A percentile compares a stretch with the other conserved stretches of the same genome.
Evolutionary conservation across 2,797 vertebrate species (phyloP).

Genomic region (Capromys pilorides): DNA sequence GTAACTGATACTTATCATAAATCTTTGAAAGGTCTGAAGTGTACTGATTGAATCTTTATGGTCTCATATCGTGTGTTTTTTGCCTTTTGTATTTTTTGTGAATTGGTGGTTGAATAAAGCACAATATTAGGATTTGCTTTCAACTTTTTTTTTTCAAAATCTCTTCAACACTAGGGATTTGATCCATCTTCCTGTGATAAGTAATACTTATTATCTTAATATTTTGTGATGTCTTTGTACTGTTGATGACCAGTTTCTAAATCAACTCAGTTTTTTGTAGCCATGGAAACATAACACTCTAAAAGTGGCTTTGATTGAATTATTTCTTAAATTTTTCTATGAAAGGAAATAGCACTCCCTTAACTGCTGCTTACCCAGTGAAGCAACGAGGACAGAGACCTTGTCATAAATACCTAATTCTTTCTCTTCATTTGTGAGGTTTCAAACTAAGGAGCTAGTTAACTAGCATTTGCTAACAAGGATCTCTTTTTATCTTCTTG

Average conservation of each 20-base stretch:
- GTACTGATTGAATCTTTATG: background rate
- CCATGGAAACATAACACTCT: background rate
- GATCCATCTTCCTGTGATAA: background rate
- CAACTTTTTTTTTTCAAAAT: background rate
- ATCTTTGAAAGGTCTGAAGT: background rate
- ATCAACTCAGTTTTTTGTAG: background rate
- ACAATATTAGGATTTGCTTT: background rate
- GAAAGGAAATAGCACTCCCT: background rate
- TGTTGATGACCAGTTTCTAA: background rate
- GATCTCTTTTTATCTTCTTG: background rate
- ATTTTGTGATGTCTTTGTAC: background rate
- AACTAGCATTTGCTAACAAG: background rate
- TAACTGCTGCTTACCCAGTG: background rate
- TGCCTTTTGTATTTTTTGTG: background rate
- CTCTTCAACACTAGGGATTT: background rate
- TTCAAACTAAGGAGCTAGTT: conserved; percentile 6
- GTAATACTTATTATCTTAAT: background rate
- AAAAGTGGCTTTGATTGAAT: background rate
- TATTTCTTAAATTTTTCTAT: background rate
- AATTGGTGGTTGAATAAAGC: background rate
- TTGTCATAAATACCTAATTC: background rate
- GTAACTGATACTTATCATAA: background rate
- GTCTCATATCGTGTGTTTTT: background rate
- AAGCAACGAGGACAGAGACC: background rate
- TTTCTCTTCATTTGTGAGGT: background rate